Percentiles rank a stretch among this genome's conserved stretches.
Evolutionary conservation across 1,140 invertebrate genomes (phyloP).

Genomic region (Papilio polytes): DNA sequence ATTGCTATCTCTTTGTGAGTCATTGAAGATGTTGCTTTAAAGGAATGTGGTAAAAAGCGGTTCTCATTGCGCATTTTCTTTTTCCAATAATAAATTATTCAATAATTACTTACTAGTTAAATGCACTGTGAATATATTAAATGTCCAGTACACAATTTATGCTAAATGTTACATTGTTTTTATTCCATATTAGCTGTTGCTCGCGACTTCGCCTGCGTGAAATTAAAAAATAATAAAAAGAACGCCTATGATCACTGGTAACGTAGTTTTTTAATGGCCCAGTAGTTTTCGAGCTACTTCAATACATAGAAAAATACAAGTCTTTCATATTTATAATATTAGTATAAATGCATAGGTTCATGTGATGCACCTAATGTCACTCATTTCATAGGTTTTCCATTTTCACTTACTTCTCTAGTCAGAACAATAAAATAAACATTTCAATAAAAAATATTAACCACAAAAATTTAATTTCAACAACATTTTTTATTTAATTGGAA

Average conservation of each 20-base stretch:
- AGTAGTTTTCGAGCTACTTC: no score
- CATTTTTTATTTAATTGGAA: background rate
- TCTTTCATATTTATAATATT: no score
- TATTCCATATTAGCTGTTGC: no score
- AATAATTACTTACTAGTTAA: background rate
- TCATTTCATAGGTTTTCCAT: no score
- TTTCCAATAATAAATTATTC: background rate
- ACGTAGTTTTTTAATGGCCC: no score
- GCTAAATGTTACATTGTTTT: background rate
- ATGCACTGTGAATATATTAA: background rate
- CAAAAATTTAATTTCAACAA: background rate
- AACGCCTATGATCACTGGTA: no score
- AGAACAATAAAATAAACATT: background rate
- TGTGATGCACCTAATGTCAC: no score
- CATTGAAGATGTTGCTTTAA: background rate
- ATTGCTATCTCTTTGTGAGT: background rate
- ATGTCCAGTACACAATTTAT: background rate
- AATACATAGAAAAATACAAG: no score
- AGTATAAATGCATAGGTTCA: no score
- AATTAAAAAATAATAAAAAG: no score
- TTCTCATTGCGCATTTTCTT: background rate
- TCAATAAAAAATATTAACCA: background rate
- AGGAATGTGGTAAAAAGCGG: slow-evolving; percentile 12
- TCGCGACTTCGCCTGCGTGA: no score
- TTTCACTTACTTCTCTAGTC: background rate